These are phyloP conservation scores for Xiphydria camelus DNA, from an alignment of 2,888 invertebrate genomes.

Conservation along the genomic window DNA sequence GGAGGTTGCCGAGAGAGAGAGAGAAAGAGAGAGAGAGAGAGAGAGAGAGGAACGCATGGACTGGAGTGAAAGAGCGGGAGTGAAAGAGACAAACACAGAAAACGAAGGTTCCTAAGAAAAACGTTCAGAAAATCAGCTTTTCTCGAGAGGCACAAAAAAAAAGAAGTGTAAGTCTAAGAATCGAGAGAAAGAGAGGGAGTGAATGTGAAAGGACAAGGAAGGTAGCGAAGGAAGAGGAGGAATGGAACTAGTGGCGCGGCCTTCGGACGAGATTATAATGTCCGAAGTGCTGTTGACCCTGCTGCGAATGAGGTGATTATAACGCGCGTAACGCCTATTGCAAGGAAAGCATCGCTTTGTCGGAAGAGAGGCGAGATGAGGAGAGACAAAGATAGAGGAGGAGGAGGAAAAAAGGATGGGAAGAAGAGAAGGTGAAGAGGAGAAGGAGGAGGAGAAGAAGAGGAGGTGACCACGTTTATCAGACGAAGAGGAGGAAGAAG, in stretches of 20 bases:
- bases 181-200: not conserved
- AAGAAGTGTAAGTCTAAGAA: not conserved
- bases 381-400: not conserved
- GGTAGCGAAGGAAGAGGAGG: not conserved
- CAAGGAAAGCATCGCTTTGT: no score
- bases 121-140: no score
- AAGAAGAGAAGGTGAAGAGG: slow-evolving; percentile 2
- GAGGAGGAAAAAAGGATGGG: slow-evolving; percentile 13
- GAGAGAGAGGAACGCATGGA: no score
- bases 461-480: no score
- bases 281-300: slow-evolving; percentile 6
- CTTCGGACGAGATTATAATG: slow-evolving; percentile 10
- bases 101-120: no score
- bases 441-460: slow-evolving; percentile 1
- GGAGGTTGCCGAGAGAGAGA: no score
- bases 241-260: slow-evolving; percentile 5
- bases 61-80: no score
- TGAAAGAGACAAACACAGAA: no score
- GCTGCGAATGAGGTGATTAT: slow-evolving; percentile 22
- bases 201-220: not conserved
- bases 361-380: no score
- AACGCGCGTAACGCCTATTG: no score
- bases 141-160: no score
- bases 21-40: not conserved
- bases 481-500: no score